These are phyloP conservation scores for Pelagia noctiluca DNA, from an alignment of 30 jellyfish, hydroid and myxozoan species.

Conservation along the genomic window DNA sequence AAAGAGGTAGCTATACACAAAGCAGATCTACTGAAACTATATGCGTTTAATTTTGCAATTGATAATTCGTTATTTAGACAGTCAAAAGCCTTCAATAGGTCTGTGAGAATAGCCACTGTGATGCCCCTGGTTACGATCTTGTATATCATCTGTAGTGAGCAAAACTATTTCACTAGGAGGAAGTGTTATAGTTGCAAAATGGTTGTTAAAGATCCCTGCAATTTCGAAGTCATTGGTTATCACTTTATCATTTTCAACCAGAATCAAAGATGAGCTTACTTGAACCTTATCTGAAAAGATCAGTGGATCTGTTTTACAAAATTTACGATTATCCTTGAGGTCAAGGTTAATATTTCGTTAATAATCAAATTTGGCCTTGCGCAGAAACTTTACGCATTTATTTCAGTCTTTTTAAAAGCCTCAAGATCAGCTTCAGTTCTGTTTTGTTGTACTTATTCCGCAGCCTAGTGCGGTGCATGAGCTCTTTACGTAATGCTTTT, in stretches of 20 bases:
- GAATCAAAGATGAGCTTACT: conserved; percentile 6
- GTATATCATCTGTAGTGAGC: background rate
- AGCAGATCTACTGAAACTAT: conserved; percentile 1
- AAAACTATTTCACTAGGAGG: background rate
- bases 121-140: background rate
- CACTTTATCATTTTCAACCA: conserved; percentile 18
- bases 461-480: conserved; percentile 37
- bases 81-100: conserved; percentile 2
- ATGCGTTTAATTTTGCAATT: too few species aligned
- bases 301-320: conserved; percentile 14
- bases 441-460: conserved; percentile 32
- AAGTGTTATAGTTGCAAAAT: background rate
- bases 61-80: too few species aligned
- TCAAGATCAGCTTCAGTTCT: conserved; percentile 37
- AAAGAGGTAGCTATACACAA: background rate
- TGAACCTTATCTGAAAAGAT: conserved; percentile 46
- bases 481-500: conserved; percentile 49
- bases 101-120: background rate
- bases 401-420: conserved; percentile 3
- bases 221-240: conserved; percentile 16
- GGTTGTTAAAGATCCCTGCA: background rate
- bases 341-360: background rate
- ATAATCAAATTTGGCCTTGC: conserved; percentile 9
- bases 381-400: conserved; percentile 14
- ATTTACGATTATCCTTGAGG: conserved; percentile 17